Percentiles rank a stretch among this genome's conserved stretches.
Evolutionary conservation across 92 coral and sea anemone species (phyloP).

Genomic region (Isaurus tuberculatus): DNA sequence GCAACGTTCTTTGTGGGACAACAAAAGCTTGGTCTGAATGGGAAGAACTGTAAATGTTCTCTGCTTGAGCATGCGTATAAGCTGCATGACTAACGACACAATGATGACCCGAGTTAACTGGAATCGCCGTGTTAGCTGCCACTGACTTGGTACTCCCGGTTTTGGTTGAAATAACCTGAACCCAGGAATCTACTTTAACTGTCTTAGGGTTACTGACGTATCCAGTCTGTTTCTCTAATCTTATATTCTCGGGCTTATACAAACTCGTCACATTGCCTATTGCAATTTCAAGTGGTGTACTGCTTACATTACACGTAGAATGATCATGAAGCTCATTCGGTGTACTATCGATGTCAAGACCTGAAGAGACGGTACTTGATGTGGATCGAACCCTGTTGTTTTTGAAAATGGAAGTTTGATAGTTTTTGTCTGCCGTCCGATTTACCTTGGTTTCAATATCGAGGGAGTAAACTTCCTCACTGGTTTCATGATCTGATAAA

Average conservation of each 20-base stretch:
- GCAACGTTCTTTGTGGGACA: neutral
- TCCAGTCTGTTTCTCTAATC: neutral
- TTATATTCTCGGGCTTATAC: neutral
- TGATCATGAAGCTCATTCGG: neutral
- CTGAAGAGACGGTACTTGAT: neutral
- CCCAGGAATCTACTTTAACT: conserved; percentile 25
- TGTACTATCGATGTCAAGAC: neutral
- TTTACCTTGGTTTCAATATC: neutral
- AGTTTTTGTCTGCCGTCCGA: neutral
- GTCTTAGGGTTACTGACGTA: conserved; percentile 6
- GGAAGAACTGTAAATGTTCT: neutral
- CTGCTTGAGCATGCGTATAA: neutral
- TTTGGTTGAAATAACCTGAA: conserved; percentile 23
- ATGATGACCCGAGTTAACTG: neutral
- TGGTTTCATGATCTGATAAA: neutral
- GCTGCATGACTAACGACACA: conserved; percentile 14
- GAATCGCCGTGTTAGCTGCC: conserved; percentile 32
- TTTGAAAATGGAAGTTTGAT: neutral
- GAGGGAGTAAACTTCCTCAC: neutral
- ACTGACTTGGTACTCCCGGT: conserved; percentile 30
- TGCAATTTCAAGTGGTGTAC: neutral
- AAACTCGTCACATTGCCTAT: conserved; percentile 17
- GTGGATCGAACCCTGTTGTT: neutral
- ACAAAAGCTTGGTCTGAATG: neutral
- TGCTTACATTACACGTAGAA: neutral